Evolutionary conservation across 2,888 invertebrate genomes (phyloP), one percentile per base, ranked within the genome.

Genomic region (Melipona bicolor): DNA sequence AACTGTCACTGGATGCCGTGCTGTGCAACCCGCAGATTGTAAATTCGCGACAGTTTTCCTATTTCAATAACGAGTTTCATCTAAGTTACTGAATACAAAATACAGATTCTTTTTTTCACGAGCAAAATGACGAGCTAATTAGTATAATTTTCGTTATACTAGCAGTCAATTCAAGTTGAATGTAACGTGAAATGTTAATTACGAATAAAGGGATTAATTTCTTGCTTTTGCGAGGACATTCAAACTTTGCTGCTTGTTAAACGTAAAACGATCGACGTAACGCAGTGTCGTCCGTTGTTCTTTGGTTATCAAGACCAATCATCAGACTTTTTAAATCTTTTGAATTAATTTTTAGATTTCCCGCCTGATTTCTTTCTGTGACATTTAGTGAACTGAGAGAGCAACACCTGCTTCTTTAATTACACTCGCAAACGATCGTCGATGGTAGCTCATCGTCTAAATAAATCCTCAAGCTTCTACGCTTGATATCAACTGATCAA

Each of bases 11-110:
- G 36, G 82, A 79, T 1, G 74, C 67, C 3, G n/a, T 32, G 36
- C 70, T 19, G 49, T 50, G 56, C 43, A 76, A 36, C 13, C 61
- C 82, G 5, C 49, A 36, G 36, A 72, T 56, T 3, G 15, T 61
- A 21, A 75, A 76, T 50, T 82, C 76, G 19, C 19, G 62, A 27
- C 49, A 59, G 17, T 24, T 43, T n/a, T 56, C 76, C 76, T 83
- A 27, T 21, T 49, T 52, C 9, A 36, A 67, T 17, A 21, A 59
- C 56, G 56, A 59, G 27, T 19, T 32, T 61, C 27, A 9, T 2
- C 27, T 4, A 61, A 17, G 52, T 61, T 27, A 24, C 1, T 24
- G 24, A 24, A 4, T 24, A 6, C 24, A 4, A 9, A 19, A 61
- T 3, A 32, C 32, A 54, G 67, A 54, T 68, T 68, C 54, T 77